Conservation (phyloP, 1,140 invertebrate genomes). For the Sycobia sp. region DNA sequence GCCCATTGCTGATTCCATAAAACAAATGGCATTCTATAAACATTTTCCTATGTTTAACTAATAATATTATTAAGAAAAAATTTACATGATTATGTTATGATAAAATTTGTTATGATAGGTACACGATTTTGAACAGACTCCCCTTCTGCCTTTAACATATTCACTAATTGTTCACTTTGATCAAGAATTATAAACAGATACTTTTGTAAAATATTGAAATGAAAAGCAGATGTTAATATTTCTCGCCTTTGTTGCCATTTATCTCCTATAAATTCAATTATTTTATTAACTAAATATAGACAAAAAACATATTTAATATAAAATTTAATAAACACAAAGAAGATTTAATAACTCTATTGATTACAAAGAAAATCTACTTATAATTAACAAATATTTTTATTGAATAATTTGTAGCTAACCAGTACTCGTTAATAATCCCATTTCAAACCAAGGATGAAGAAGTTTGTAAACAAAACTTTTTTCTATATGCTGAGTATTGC, state of each 20-base stretch:
- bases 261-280: constrained; percentile 58
- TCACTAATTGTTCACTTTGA: constrained; percentile 77
- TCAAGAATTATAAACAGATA: constrained; percentile 81
- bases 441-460: constrained; percentile 76
- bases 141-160: constrained; percentile 64
- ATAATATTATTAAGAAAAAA: no score
- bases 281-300: no score
- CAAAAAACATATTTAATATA: no score
- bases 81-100: no score
- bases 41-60: background rate
- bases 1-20: constrained; percentile 85
- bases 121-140: constrained; percentile 72
- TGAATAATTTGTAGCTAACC: constrained; percentile 53
- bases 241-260: constrained; percentile 78
- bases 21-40: constrained; percentile 28
- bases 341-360: background rate
- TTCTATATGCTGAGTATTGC: constrained; percentile 73
- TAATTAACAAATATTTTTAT: no score
- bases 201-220: constrained; percentile 84
- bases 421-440: constrained; percentile 73
- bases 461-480: constrained; percentile 77
- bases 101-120: constrained; percentile 75
- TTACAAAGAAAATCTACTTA: no score
- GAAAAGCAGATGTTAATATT: constrained; percentile 86
- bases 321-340: background rate